Evolutionary conservation across 2,113 vertebrate species (phyloP).

Genomic region (Emydocephalus ijimae): DNA sequence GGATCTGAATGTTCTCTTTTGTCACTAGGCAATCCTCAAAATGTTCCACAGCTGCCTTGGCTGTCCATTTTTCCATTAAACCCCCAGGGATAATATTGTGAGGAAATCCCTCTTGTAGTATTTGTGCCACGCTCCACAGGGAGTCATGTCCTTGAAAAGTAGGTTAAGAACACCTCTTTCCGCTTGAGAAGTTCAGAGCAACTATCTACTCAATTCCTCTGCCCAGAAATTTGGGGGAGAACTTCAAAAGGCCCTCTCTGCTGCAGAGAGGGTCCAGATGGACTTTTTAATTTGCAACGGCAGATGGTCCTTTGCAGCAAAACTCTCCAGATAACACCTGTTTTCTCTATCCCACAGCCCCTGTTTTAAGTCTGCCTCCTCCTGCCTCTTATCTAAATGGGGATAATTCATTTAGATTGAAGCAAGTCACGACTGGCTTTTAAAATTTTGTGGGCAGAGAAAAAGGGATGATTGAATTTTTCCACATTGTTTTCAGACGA

Average conservation of each 20-base stretch:
- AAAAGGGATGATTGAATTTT: neutral
- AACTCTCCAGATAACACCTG: neutral
- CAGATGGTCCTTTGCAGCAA: neutral
- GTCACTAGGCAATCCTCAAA: neutral
- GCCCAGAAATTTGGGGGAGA: neutral
- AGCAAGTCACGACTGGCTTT: neutral
- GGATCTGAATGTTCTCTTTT: neutral
- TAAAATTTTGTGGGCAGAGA: neutral
- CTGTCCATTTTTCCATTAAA: neutral
- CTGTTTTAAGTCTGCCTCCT: neutral
- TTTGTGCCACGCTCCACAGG: neutral
- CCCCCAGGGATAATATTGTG: neutral
- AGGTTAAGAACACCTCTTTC: neutral
- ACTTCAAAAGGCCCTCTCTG: neutral
- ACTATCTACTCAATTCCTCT: neutral
- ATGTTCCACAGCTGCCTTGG: neutral
- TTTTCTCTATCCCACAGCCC: neutral
- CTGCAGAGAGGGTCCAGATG: neutral
- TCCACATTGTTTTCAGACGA: neutral
- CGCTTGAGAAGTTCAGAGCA: neutral
- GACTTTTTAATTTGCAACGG: neutral
- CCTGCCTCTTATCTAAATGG: neutral
- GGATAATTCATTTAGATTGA: neutral
- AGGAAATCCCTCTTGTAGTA: neutral
- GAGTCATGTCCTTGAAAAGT: neutral